These are phyloP conservation scores for Dolichomitus sp. DNA, from an alignment of 2,888 invertebrate genomes.

Conservation along the genomic window DNA sequence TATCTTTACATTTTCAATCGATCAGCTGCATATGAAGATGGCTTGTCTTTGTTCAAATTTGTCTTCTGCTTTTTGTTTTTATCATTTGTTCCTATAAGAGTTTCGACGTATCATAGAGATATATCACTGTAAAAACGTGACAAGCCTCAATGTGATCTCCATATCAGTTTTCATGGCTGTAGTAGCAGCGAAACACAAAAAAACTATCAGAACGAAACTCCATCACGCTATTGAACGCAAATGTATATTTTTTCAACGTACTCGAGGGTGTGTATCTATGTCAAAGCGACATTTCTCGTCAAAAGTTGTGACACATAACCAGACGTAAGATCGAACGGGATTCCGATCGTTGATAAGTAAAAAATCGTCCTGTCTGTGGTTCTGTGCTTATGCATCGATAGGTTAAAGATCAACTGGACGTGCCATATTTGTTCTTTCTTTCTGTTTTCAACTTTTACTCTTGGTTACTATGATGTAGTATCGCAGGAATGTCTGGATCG, in stretches of 20 bases:
- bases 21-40: no score
- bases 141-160: background rate
- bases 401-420: background rate
- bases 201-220: background rate
- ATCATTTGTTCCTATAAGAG: background rate
- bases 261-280: background rate
- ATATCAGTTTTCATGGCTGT: background rate
- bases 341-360: background rate
- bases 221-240: background rate
- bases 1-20: slow-evolving; percentile 1
- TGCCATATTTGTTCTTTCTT: background rate
- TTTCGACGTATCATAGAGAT: background rate
- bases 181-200: background rate
- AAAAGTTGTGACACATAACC: background rate
- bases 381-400: background rate
- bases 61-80: background rate
- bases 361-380: slow-evolving; percentile 4
- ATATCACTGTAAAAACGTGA: background rate
- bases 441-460: background rate
- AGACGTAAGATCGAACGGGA: background rate
- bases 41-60: no score
- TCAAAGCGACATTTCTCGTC: background rate
- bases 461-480: slow-evolving; percentile 17
- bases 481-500: background rate
- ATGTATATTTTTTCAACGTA: background rate